Percentiles rank a stretch among this genome's conserved stretches.
phyloP scores from a whole-genome alignment of 1,140 invertebrate genomes.

The Aporrectodea caliginosa region DNA sequence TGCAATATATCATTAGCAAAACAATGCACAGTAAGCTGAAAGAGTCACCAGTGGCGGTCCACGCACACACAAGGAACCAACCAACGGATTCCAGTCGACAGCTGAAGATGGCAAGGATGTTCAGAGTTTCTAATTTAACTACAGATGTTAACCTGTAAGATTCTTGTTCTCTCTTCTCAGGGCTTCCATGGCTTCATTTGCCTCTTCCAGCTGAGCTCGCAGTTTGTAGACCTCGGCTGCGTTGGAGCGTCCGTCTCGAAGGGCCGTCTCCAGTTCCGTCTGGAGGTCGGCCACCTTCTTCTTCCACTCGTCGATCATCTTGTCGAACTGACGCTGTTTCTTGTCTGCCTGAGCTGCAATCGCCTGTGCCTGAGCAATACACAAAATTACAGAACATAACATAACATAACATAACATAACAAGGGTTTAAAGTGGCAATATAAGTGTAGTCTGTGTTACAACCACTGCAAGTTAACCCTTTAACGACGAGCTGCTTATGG shows the following conservation, averaged over 20 bases:
- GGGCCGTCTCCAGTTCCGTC: conserved; percentile 93
- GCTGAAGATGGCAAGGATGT: too few species aligned
- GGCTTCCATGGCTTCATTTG: conserved; percentile 89
- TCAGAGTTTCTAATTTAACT: conserved; percentile 12
- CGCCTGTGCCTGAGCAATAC: conserved; percentile 79
- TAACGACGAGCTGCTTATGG: too few species aligned
- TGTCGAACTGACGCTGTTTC: conserved; percentile 99
- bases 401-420: too few species aligned
- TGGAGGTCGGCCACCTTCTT: conserved; percentile 96
- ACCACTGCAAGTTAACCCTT: too few species aligned
- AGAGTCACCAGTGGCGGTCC: background rate
- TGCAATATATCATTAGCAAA: background rate
- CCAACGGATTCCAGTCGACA: too few species aligned
- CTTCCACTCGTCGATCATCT: conserved; percentile 99
- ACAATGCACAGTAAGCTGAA: background rate
- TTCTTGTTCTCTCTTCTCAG: conserved; percentile 99
- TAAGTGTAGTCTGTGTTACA: too few species aligned
- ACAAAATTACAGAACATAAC: too few species aligned
- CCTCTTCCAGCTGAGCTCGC: conserved; percentile 95
- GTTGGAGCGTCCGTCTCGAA: conserved; percentile 99
- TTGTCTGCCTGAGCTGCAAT: conserved; percentile 95
- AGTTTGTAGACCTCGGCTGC: conserved; percentile 98
- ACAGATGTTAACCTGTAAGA: conserved; percentile 66
- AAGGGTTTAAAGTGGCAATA: too few species aligned
- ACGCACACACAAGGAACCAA: too few species aligned